Percentiles rank a stretch among this genome's conserved stretches.
Conservation (phyloP, 2,797 vertebrate genomes). For the Danio kyathit region DNA sequence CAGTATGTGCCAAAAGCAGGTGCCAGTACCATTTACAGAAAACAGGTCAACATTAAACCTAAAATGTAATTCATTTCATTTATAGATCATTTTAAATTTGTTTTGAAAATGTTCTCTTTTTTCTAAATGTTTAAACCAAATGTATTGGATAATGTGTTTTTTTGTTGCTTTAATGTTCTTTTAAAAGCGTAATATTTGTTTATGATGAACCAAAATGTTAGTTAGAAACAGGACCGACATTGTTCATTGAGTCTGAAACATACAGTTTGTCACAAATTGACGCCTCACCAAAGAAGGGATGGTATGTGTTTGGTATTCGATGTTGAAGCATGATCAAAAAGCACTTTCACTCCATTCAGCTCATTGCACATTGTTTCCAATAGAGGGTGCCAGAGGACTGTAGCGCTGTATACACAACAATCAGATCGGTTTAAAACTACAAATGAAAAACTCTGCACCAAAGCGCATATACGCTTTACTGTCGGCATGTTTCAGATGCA, state of each 20-base stretch:
- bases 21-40: conserved; percentile 45
- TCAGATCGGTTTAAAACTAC: conserved; percentile 8
- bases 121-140: not conserved
- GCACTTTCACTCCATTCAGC: conserved; percentile 34
- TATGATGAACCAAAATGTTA: conserved; percentile 1
- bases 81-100: not conserved
- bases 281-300: conserved; percentile 41
- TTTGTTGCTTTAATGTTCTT: not conserved
- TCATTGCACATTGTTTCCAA: conserved; percentile 63
- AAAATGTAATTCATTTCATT: conserved; percentile 2
- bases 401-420: conserved; percentile 46
- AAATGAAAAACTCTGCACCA: conserved; percentile 66
- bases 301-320: conserved; percentile 20
- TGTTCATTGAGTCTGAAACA: not conserved
- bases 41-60: not conserved
- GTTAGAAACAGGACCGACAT: not conserved
- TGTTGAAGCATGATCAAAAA: conserved; percentile 31
- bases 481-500: conserved; percentile 46
- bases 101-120: not conserved
- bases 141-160: conserved; percentile 11
- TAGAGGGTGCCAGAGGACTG: conserved; percentile 72
- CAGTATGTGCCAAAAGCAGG: conserved; percentile 58
- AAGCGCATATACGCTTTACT: conserved; percentile 65
- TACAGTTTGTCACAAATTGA: conserved; percentile 1
- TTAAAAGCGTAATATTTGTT: conserved; percentile 8